Evolutionary conservation across 2,888 invertebrate genomes (phyloP), one percentile per base, ranked within the genome.

Genomic region (Tineola bisselliella): DNA sequence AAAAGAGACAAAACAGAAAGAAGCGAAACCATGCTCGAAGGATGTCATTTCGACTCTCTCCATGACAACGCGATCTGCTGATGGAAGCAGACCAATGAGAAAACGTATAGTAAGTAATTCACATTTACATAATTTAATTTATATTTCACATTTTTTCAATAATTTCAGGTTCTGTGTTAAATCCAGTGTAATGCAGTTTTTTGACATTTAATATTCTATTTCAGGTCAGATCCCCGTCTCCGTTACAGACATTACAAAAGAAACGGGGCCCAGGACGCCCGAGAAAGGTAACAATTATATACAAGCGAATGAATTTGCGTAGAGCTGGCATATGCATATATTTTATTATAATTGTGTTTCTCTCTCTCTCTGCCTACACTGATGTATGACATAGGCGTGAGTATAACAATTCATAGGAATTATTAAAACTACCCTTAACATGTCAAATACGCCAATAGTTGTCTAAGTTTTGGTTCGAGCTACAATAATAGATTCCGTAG

Each of bases 31-130:
- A 12, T 6, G 8, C 12, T 8, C 54, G 12, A 25, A 8, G 73
- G 0, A 69, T 74, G 1, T 59, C 76, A 54, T 67, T 61, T 75
- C 79, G 0, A 80, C 66, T 17, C 63, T 84, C 65, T 77, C 81
- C 0, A 84, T 86, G 84, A 83, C 82, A 0, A 84, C 86, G 0
- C 63, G 86, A 11, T 84, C 86, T 0, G 84, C 84, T 61, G 84
- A 84, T 62, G 84, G 84, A 0, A 84, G 81, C 61, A 67, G 86
- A 57, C 84, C 84, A 0, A 64, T 79, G 1, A 76, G 82, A 68
- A 84, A 84, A 72, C 72, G 81, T 13, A 73, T 69, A 70, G 86
- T 84, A 61, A 68, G 73, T 54, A 25, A 25, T 4, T 25, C 25
- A 12, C 25, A 25, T 25, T 25, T 59, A 25, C n/a, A n/a, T n/a